Evolutionary conservation across 2,113 vertebrate species (phyloP).

Genomic region (pig (Sus scrofa)): T2T-Sscrofa CM000815.6:93428501-93429000

Average conservation of each 20-base stretch:
- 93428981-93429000: constrained; percentile 12
- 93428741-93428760: background rate
- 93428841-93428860: background rate
- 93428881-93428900: background rate
- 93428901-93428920: background rate
- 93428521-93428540: background rate
- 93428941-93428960: background rate
- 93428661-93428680: background rate
- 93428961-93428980: no score
- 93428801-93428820: background rate
- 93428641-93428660: background rate
- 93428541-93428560: background rate
- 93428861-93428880: background rate
- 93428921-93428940: background rate
- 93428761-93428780: background rate
- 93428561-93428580: background rate
- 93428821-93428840: background rate
- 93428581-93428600: background rate
- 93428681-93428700: background rate
- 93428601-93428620: background rate
- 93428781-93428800: background rate
- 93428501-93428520: background rate
- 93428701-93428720: background rate
- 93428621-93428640: background rate
- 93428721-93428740: background rate